phyloP scores from a whole-genome alignment of 2,113 vertebrate species.

The Cheirogaleus medius region DNA sequence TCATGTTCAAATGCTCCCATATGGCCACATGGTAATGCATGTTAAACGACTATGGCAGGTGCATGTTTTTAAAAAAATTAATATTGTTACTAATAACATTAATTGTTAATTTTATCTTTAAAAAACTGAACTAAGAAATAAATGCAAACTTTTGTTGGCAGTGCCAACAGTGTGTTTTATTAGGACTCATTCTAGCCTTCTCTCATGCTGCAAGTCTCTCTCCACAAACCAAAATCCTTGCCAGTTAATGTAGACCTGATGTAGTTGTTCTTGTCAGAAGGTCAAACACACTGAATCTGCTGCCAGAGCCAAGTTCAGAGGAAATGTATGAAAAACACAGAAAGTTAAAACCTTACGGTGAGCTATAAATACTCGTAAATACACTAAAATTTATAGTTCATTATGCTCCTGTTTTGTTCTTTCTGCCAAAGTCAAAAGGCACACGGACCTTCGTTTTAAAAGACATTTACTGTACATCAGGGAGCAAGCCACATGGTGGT shows the following conservation, averaged over 20 bases:
- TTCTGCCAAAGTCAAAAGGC: conserved; percentile 58
- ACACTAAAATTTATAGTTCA: conserved; percentile 51
- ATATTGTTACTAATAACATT: conserved; percentile 76
- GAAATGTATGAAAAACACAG: conserved; percentile 52
- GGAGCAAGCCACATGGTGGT: conserved; percentile 28
- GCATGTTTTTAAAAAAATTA: conserved; percentile 49
- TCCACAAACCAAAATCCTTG: conserved; percentile 16
- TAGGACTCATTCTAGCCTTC: background rate
- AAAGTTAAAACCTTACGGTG: conserved; percentile 37
- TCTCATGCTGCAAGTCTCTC: background rate
- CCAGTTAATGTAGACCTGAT: background rate
- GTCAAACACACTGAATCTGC: conserved; percentile 56
- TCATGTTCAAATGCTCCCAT: conserved; percentile 67
- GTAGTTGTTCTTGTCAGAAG: conserved; percentile 51
- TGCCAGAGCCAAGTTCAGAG: background rate
- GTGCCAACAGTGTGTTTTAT: background rate
- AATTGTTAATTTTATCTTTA: background rate
- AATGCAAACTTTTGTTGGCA: background rate
- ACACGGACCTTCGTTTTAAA: conserved; percentile 50
- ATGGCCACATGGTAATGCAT: conserved; percentile 78
- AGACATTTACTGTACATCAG: conserved; percentile 63
- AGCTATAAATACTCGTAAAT: conserved; percentile 75
- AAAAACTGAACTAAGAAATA: background rate
- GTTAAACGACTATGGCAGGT: conserved; percentile 76
- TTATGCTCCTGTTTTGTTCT: conserved; percentile 68